phyloP scores from a whole-genome alignment of 2,888 invertebrate species.

The Macrosoma leucophasiata region DNA sequence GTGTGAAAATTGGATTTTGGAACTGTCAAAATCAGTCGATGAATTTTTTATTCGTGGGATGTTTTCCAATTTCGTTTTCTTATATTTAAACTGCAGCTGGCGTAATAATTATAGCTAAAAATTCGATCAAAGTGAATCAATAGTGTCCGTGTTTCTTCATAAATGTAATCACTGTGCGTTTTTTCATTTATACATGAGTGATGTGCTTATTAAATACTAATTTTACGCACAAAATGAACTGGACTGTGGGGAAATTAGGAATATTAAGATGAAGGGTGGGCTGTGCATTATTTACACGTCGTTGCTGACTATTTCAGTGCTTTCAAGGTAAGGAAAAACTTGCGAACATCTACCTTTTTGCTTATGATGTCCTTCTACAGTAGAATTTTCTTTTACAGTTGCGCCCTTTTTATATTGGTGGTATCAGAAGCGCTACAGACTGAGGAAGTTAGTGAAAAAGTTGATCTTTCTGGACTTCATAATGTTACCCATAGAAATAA shows the following conservation, averaged over 20 bases:
- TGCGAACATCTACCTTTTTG: slow-evolving; percentile 1
- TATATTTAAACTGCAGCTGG: slow-evolving; percentile 6
- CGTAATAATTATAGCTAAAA: slow-evolving; percentile 2
- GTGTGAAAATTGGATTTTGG: slow-evolving; percentile 38
- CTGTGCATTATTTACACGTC: slow-evolving; percentile 76
- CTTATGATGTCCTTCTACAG: slow-evolving; percentile 4
- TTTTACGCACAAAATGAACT: slow-evolving; percentile 69
- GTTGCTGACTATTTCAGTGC: slow-evolving; percentile 75
- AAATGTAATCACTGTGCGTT: slow-evolving; percentile 30
- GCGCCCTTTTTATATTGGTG: slow-evolving; percentile 75
- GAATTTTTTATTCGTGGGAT: neutral
- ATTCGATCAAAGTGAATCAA: slow-evolving; percentile 27
- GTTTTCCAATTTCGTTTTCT: slow-evolving; percentile 4
- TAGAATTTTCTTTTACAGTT: slow-evolving; percentile 50
- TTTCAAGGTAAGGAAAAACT: slow-evolving; percentile 67
- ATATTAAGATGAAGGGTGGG: slow-evolving; percentile 78
- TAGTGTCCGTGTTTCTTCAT: slow-evolving; percentile 35
- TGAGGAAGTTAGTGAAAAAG: slow-evolving; percentile 41
- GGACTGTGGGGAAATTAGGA: slow-evolving; percentile 63
- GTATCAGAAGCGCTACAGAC: slow-evolving; percentile 72
- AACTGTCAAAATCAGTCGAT: slow-evolving; percentile 42
- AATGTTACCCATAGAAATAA: slow-evolving; percentile 64
- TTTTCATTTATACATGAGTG: slow-evolving; percentile 27
- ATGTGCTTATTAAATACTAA: slow-evolving; percentile 57
- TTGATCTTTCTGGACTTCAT: slow-evolving; percentile 60